Conservation (phyloP, 2,888 invertebrate genomes). For the Agrochola lota region DNA sequence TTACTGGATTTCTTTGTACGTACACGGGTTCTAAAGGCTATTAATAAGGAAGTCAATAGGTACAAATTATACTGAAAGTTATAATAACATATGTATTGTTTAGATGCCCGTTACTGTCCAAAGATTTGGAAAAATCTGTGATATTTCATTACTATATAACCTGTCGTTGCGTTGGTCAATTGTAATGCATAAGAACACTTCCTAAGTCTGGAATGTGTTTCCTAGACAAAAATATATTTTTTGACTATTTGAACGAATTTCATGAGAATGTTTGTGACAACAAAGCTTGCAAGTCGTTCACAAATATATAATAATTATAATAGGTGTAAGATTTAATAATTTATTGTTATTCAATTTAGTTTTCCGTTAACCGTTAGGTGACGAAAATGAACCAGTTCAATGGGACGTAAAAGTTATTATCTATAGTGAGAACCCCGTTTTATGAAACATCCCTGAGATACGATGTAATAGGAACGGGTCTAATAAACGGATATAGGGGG, state of each 20-base stretch:
- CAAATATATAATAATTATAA: conserved; percentile 87
- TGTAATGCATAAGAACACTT: conserved; percentile 88
- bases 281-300: conserved; percentile 88
- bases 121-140: conserved; percentile 90
- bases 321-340: conserved; percentile 90
- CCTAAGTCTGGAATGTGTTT: conserved; percentile 83
- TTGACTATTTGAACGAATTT: conserved; percentile 90
- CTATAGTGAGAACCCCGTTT: conserved; percentile 83
- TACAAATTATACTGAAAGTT: conserved; percentile 83
- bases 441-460: conserved; percentile 78
- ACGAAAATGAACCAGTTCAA: conserved; percentile 89
- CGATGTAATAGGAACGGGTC: conserved; percentile 82
- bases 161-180: conserved; percentile 91
- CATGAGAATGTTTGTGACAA: conserved; percentile 86
- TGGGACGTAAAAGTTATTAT: conserved; percentile 90
- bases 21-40: conserved; percentile 86
- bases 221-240: conserved; percentile 90
- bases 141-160: conserved; percentile 89
- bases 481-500: conserved; percentile 80
- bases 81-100: conserved; percentile 74
- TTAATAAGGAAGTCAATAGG: conserved; percentile 82
- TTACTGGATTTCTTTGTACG: conserved; percentile 88
- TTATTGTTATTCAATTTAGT: conserved; percentile 90
- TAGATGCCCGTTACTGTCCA: conserved; percentile 89
- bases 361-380: conserved; percentile 89